Percentiles rank a stretch among this genome's conserved stretches.
These are phyloP conservation scores for Rallus crepitans DNA, from an alignment of 2,797 vertebrate species.

Conservation along the genomic window DNA sequence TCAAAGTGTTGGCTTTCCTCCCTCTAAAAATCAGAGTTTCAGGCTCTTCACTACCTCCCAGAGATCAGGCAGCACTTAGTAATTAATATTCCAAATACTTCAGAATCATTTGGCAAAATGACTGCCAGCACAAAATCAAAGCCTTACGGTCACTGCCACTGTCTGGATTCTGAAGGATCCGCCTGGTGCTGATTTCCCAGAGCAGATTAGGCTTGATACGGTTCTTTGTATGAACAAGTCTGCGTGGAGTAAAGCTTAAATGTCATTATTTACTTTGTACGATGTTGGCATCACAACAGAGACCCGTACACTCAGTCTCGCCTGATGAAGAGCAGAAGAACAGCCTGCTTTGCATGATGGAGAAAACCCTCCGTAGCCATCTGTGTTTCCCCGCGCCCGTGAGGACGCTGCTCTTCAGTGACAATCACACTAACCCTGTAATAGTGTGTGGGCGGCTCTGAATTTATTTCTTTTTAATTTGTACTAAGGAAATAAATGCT, in stretches of 20 bases:
- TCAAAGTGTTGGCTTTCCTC: background rate
- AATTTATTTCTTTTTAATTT: constrained; percentile 35
- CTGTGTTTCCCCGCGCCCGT: background rate
- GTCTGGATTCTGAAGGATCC: background rate
- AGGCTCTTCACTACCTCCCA: background rate
- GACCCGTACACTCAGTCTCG: background rate
- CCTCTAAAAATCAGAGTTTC: background rate
- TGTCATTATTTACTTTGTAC: background rate
- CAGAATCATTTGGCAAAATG: background rate
- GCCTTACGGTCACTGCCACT: background rate
- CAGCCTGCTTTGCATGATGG: background rate
- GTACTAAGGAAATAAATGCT: background rate
- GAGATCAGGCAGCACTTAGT: background rate
- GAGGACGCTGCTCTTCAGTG: background rate
- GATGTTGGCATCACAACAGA: background rate
- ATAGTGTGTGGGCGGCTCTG: background rate
- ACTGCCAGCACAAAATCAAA: background rate
- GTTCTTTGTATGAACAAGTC: background rate
- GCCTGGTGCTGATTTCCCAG: background rate
- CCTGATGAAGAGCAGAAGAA: background rate
- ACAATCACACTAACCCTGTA: background rate
- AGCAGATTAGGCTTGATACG: background rate
- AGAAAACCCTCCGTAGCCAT: background rate
- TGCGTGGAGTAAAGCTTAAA: background rate
- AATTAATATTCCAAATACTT: constrained; percentile 9